Evolutionary conservation across 2,888 invertebrate species (phyloP).

Genomic region (Hecatera dysodea): DNA sequence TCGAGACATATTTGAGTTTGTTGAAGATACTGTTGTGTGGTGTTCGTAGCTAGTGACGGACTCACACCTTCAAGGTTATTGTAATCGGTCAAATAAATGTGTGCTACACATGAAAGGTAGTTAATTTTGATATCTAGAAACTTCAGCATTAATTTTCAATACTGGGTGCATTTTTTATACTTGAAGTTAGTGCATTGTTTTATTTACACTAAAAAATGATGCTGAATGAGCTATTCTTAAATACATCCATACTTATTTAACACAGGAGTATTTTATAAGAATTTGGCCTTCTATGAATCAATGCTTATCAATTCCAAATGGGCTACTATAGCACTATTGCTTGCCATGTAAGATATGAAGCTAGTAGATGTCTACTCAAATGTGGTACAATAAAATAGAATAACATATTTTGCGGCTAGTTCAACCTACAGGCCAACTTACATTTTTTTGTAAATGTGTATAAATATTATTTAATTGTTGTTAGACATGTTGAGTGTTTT

Average conservation of each 20-base stretch:
- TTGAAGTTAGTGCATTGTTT: constrained; percentile 31
- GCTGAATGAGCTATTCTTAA: constrained; percentile 23
- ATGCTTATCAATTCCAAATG: constrained; percentile 8
- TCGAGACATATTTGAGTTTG: neutral
- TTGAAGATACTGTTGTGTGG: neutral
- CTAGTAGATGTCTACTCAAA: constrained; percentile 11
- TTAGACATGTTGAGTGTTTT: constrained; percentile 80
- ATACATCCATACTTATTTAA: constrained; percentile 12
- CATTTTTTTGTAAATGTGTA: constrained; percentile 83
- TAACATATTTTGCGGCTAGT: constrained; percentile 6
- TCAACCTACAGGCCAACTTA: constrained; percentile 47
- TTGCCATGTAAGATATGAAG: constrained; percentile 31
- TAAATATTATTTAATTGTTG: constrained; percentile 85
- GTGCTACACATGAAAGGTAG: constrained; percentile 6
- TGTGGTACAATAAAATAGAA: constrained; percentile 1
- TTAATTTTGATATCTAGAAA: constrained; percentile 8
- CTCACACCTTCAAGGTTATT: constrained; percentile 1
- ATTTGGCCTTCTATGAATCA: constrained; percentile 11
- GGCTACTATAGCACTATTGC: constrained; percentile 3
- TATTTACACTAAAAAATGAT: constrained; percentile 36
- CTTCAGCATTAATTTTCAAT: constrained; percentile 23
- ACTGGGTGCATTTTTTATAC: constrained; percentile 41
- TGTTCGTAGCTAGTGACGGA: neutral
- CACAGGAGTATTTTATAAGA: constrained; percentile 20
- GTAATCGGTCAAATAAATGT: constrained; percentile 27